Conservation (phyloP, 2,888 invertebrate genomes). For the Drosophila kambysellisi region DNA sequence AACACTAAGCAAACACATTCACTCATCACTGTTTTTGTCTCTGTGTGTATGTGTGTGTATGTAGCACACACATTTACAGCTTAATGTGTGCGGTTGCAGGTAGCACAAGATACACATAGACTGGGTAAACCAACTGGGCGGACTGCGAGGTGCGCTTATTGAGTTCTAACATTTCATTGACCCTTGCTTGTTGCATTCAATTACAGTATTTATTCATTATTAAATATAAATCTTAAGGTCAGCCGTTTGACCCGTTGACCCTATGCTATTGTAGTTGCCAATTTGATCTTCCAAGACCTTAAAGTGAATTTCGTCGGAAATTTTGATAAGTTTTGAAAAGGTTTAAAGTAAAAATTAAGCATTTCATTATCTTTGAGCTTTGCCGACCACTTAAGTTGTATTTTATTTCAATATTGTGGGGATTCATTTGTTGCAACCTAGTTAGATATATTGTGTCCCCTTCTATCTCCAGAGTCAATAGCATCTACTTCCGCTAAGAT, state of each 20-base stretch:
- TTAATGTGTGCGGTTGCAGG: conserved; percentile 49
- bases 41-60: conserved; percentile 3
- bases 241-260: not conserved
- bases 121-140: conserved; percentile 21
- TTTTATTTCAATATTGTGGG: no score
- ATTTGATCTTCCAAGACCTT: not conserved
- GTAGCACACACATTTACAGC: conserved; percentile 17
- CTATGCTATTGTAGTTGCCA: not conserved
- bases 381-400: no score
- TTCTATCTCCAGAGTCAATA: not conserved
- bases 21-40: conserved; percentile 12
- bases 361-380: no score
- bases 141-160: conserved; percentile 23
- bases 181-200: not conserved
- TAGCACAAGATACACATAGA: conserved; percentile 41
- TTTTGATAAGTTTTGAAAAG: not conserved
- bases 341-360: not conserved
- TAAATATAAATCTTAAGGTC: not conserved
- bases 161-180: not conserved
- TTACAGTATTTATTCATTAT: no score
- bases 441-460: no score
- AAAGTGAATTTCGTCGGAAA: not conserved
- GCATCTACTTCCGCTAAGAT: not conserved
- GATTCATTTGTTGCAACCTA: no score
- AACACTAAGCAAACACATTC: conserved; percentile 48